Evolutionary conservation across 2,797 vertebrate genomes (phyloP).

Genomic region (Poeciliopsis presidionis): DNA sequence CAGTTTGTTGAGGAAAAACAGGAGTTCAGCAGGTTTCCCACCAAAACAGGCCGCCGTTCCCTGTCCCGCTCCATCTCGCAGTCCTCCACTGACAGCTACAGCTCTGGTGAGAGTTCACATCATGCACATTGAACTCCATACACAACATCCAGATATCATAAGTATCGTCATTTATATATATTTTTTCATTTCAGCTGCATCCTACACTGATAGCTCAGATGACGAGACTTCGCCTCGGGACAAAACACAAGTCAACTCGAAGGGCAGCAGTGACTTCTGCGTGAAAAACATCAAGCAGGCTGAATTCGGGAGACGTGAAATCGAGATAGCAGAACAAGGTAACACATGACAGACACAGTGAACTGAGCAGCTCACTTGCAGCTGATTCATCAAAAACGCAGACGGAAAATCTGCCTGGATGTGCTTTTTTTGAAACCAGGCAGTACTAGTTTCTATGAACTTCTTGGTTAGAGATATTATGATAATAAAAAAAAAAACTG

Average conservation of each 20-base stretch:
- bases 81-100: conserved; percentile 96
- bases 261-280: conserved; percentile 94
- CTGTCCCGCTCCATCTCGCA: conserved; percentile 95
- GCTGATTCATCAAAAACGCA: conserved; percentile 4
- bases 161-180: background rate
- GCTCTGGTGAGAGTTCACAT: conserved; percentile 84
- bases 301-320: conserved; percentile 93
- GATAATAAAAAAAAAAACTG: background rate
- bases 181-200: conserved; percentile 81
- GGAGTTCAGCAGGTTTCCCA: conserved; percentile 94
- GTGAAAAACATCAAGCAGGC: conserved; percentile 97
- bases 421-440: background rate
- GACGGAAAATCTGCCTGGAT: background rate
- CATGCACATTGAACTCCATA: background rate
- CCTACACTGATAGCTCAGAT: conserved; percentile 95
- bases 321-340: conserved; percentile 97
- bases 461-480: background rate
- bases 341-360: background rate
- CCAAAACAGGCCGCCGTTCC: conserved; percentile 91
- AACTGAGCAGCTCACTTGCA: background rate
- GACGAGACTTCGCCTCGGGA: conserved; percentile 93
- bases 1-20: conserved; percentile 98
- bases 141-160: background rate
- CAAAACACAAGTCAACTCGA: conserved; percentile 92
- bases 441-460: background rate